Evolutionary conservation across 2,797 vertebrate genomes (phyloP).

Genomic region (Tachyglossus aculeatus): DNA sequence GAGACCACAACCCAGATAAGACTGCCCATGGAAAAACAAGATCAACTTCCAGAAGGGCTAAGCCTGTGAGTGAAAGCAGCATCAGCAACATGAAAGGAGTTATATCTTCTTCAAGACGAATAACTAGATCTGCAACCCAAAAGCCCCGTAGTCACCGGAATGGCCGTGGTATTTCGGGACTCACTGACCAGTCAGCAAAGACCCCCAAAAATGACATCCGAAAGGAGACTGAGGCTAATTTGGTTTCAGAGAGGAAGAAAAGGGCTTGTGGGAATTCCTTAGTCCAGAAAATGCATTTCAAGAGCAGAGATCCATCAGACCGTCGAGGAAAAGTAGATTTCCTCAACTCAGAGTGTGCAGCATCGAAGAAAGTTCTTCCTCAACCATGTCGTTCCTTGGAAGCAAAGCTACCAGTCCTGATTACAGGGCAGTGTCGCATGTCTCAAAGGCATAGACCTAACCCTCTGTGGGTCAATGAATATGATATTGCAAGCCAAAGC

Average conservation of each 20-base stretch:
- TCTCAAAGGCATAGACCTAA: background rate
- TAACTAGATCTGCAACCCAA: background rate
- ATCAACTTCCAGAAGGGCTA: background rate
- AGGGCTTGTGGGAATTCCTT: background rate
- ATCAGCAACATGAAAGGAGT: background rate
- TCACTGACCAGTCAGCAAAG: background rate
- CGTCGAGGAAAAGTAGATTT: constrained; percentile 9
- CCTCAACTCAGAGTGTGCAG: constrained; percentile 2
- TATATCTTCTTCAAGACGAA: constrained; percentile 1
- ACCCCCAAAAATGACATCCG: background rate
- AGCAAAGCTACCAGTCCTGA: constrained; percentile 1
- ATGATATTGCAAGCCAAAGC: constrained; percentile 1
- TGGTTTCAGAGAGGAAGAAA: background rate
- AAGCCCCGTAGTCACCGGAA: constrained; percentile 4
- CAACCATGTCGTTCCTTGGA: constrained; percentile 23
- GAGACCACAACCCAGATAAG: background rate
- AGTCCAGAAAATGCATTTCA: background rate
- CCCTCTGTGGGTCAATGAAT: constrained; percentile 7
- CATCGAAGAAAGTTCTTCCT: constrained; percentile 24
- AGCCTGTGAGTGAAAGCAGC: background rate
- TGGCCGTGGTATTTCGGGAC: constrained; percentile 16
- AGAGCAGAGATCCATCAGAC: background rate
- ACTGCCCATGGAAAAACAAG: constrained; percentile 12
- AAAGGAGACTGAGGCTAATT: background rate
- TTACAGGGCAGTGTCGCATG: constrained; percentile 10